These are phyloP conservation scores for Vulpes vulpes DNA, from an alignment of 2,113 vertebrate genomes.

Conservation along the genomic window DNA sequence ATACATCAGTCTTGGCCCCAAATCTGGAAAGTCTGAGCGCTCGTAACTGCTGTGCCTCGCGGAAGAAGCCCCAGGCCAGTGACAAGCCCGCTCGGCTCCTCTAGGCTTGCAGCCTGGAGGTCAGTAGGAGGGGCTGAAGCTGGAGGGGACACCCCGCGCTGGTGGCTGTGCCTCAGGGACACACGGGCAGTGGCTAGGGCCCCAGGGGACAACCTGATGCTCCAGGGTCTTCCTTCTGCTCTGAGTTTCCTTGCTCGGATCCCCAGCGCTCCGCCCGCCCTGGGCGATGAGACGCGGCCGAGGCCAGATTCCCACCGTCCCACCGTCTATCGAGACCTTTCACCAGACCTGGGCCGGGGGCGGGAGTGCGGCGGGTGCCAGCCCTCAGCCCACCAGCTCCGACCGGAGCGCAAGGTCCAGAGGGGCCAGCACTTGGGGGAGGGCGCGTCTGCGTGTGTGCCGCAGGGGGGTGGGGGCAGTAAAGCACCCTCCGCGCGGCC, in stretches of 20 bases:
- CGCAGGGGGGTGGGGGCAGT: accelerated
- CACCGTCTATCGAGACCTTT: not conserved
- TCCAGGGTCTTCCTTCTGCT: not conserved
- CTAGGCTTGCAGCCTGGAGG: not conserved
- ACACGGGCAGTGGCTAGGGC: not conserved
- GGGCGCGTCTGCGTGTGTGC: accelerated
- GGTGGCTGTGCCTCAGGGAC: not conserved
- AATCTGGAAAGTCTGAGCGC: not conserved
- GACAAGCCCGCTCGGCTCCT: not conserved
- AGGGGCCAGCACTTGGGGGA: accelerated
- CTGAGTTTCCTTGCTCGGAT: not conserved
- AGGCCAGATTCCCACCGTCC: not conserved
- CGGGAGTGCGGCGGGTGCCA: not conserved
- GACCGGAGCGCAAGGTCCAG: not conserved
- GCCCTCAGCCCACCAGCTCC: too few species aligned
- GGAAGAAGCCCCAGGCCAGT: not conserved
- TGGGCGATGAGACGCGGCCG: not conserved
- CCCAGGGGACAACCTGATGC: not conserved
- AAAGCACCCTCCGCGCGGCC: too few species aligned
- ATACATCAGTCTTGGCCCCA: not conserved
- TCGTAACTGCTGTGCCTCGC: not conserved
- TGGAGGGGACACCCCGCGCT: not conserved
- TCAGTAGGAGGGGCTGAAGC: not conserved
- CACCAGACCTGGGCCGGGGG: not conserved
- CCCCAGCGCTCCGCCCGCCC: not conserved